A percentile compares a stretch with the other conserved stretches of the same genome.
phyloP scores from a whole-genome alignment of 2,113 vertebrate genomes.

The Passer montanus region DNA sequence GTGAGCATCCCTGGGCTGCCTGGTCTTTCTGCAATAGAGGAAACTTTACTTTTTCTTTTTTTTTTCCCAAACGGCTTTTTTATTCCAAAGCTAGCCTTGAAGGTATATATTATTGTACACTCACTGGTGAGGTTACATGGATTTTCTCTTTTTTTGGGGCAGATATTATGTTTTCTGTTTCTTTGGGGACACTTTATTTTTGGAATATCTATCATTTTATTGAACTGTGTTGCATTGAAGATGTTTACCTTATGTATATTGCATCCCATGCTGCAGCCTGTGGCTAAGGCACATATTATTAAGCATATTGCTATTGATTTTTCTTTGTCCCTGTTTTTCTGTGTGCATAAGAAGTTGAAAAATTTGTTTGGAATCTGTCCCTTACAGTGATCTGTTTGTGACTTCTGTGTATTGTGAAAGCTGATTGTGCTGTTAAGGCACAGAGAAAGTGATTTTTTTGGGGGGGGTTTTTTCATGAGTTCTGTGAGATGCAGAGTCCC shows the following conservation, averaged over 20 bases:
- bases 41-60: neutral
- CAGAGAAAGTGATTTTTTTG: neutral
- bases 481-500: neutral
- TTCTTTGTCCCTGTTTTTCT: neutral
- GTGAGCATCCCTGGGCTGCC: neutral
- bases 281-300: constrained; percentile 39
- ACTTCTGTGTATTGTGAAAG: constrained; percentile 5
- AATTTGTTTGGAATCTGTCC: constrained; percentile 16
- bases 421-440: neutral
- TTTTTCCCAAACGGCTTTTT: neutral
- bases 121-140: neutral
- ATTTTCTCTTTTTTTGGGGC: neutral
- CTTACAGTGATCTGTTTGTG: neutral
- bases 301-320: constrained; percentile 62
- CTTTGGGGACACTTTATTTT: constrained; percentile 36
- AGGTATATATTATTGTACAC: neutral
- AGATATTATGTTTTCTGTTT: constrained; percentile 4
- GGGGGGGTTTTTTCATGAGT: neutral
- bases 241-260: constrained; percentile 40
- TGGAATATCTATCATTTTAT: constrained; percentile 44
- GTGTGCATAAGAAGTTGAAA: constrained; percentile 5
- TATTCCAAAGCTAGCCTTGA: neutral
- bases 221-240: constrained; percentile 15
- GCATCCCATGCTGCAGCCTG: constrained; percentile 17
- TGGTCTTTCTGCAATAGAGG: neutral